Conservation (phyloP, 1,140 invertebrate species). For the Lasaia peninsularis region DNA sequence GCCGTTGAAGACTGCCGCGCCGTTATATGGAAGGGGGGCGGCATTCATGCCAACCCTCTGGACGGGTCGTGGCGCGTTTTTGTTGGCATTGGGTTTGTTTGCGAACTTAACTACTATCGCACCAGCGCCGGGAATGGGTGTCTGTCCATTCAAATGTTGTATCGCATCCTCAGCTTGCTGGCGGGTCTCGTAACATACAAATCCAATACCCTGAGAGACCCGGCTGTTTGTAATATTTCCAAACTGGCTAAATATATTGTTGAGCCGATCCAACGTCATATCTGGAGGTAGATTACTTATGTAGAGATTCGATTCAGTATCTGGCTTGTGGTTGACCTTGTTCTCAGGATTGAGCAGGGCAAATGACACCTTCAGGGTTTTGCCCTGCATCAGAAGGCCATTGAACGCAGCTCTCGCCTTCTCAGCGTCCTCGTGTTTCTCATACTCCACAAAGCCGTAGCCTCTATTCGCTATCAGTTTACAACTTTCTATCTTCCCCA, state of each 20-base stretch:
- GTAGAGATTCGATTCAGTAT: constrained; percentile 73
- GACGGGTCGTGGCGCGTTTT: constrained; percentile 47
- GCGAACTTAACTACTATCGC: constrained; percentile 73
- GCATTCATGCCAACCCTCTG: constrained; percentile 41
- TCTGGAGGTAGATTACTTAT: constrained; percentile 73
- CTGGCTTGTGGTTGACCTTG: constrained; percentile 69
- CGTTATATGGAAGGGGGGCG: constrained; percentile 53
- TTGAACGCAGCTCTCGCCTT: constrained; percentile 73
- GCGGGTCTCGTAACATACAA: constrained; percentile 70
- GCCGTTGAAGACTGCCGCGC: constrained; percentile 57
- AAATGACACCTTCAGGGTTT: constrained; percentile 74
- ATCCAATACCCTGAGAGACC: constrained; percentile 72
- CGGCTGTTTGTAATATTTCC: constrained; percentile 71
- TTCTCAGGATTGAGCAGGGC: constrained; percentile 74
- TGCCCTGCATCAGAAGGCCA: constrained; percentile 72
- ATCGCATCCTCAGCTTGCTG: constrained; percentile 73
- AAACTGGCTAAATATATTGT: constrained; percentile 61
- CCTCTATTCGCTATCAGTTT: constrained; percentile 72
- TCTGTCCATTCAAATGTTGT: constrained; percentile 63
- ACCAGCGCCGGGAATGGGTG: constrained; percentile 58
- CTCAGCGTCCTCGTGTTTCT: constrained; percentile 73
- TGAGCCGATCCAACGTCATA: constrained; percentile 70
- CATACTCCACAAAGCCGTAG: constrained; percentile 74
- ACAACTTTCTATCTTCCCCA: constrained; percentile 74
- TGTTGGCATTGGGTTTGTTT: constrained; percentile 67